A percentile compares a stretch with the other conserved stretches of the same genome.
Conservation (phyloP, 2,113 vertebrate species). For the Heptranchias perlo region DNA sequence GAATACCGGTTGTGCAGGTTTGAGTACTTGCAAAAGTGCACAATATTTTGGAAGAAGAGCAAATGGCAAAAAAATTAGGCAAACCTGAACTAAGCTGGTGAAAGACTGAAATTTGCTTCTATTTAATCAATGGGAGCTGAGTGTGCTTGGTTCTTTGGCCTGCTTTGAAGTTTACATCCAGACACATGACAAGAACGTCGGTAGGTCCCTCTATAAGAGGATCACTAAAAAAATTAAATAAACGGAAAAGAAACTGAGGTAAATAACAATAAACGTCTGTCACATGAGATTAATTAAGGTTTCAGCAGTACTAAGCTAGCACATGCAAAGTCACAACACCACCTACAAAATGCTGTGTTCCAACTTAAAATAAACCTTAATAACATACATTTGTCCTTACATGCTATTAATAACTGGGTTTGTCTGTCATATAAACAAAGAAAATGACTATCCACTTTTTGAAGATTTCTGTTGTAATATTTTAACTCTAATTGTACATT, state of each 20-base stretch:
- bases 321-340: conserved; percentile 29
- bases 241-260: background rate
- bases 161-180: background rate
- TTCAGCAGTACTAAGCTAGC: background rate
- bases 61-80: background rate
- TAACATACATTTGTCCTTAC: conserved; percentile 10
- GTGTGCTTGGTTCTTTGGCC: background rate
- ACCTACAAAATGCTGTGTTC: conserved; percentile 14
- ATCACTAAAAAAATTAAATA: background rate
- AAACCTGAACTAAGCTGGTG: background rate
- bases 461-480: background rate
- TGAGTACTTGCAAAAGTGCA: background rate
- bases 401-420: conserved; percentile 32
- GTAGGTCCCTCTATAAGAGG: background rate
- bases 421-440: conserved; percentile 21
- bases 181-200: background rate
- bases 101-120: background rate
- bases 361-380: conserved; percentile 34
- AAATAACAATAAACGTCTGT: conserved; percentile 12
- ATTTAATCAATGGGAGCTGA: background rate
- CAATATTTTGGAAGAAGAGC: background rate
- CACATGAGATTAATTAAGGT: conserved; percentile 25
- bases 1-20: background rate
- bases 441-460: conserved; percentile 16
- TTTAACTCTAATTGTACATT: background rate